A percentile compares a stretch with the other conserved stretches of the same genome.
phyloP scores from a whole-genome alignment of 2,113 vertebrate species.

The Chelonoidis abingdonii region DNA sequence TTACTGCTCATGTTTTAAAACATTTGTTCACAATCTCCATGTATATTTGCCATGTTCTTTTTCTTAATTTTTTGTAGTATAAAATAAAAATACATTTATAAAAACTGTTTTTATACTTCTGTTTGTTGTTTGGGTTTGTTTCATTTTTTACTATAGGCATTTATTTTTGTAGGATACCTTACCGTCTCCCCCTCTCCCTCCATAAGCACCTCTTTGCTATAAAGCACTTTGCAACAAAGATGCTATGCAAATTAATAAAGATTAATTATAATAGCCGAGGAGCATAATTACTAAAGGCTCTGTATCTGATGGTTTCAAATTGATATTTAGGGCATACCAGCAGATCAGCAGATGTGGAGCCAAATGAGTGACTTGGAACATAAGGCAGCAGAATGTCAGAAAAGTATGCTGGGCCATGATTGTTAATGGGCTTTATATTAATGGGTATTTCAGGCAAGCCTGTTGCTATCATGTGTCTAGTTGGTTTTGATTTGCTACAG shows the following conservation, averaged over 20 bases:
- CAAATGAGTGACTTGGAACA: constrained; percentile 38
- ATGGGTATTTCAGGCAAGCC: neutral
- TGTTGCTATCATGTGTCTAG: neutral
- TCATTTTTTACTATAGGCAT: neutral
- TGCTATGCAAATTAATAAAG: neutral
- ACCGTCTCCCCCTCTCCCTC: neutral
- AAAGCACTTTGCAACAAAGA: neutral
- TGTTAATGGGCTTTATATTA: constrained; percentile 14
- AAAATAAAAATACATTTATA: neutral
- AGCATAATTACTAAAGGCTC: constrained; percentile 18
- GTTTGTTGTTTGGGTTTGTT: neutral
- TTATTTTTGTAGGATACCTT: neutral
- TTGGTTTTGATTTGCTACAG: neutral
- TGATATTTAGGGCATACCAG: constrained; percentile 38
- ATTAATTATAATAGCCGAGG: neutral
- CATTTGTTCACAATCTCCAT: neutral
- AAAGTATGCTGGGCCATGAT: neutral
- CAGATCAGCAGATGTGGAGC: constrained; percentile 16
- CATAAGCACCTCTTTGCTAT: neutral
- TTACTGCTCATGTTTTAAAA: neutral
- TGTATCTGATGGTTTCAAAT: constrained; percentile 32
- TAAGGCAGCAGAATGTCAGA: constrained; percentile 36
- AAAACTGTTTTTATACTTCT: neutral
- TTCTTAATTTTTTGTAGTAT: neutral
- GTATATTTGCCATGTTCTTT: neutral